A percentile compares a stretch with the other conserved stretches of the same genome.
phyloP scores from a whole-genome alignment of 2,113 vertebrate genomes.

The Panthera uncia region DNA sequence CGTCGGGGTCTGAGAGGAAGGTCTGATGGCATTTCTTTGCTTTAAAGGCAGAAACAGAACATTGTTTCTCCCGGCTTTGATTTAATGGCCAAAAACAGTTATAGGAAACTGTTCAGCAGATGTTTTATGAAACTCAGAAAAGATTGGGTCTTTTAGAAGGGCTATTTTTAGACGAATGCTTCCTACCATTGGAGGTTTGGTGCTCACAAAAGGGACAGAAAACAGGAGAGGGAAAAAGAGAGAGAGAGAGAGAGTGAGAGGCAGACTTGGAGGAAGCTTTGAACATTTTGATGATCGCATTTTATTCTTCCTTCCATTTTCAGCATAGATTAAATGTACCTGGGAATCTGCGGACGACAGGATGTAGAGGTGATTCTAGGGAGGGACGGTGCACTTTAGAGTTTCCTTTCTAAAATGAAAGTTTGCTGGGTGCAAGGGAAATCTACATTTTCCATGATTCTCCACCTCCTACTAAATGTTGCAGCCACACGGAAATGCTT shows the following conservation, averaged over 20 bases:
- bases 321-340: constrained; percentile 43
- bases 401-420: neutral
- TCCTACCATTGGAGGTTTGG: constrained; percentile 86
- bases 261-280: constrained; percentile 60
- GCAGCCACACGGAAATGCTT: neutral
- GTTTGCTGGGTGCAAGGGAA: neutral
- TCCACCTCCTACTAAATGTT: neutral
- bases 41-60: constrained; percentile 85
- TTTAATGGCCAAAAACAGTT: constrained; percentile 90
- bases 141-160: constrained; percentile 82
- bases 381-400: constrained; percentile 33
- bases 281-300: constrained; percentile 71
- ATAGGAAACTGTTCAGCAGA: constrained; percentile 92
- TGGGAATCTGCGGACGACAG: neutral
- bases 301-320: constrained; percentile 74
- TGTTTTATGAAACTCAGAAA: constrained; percentile 86
- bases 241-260: neutral
- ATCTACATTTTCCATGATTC: neutral
- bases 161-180: constrained; percentile 88
- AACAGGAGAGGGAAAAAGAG: neutral
- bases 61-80: constrained; percentile 90
- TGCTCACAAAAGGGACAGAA: constrained; percentile 77
- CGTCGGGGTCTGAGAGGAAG: constrained; percentile 85
- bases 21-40: constrained; percentile 80
- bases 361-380: neutral